These are phyloP conservation scores for Porites evermanni DNA, from an alignment of 92 coral and sea anemone species.

Conservation along the genomic window DNA sequence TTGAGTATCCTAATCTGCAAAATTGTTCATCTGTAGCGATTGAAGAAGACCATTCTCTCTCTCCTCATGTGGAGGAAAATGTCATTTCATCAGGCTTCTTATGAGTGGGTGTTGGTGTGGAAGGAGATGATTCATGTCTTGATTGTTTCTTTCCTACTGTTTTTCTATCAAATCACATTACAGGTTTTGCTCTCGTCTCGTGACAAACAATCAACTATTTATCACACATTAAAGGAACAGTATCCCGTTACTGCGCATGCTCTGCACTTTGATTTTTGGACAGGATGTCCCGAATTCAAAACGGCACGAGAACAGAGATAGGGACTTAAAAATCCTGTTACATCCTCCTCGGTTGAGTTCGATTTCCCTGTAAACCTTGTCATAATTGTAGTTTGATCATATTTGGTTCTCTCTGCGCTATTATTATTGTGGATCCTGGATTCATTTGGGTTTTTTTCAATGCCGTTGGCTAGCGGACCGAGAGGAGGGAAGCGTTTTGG, in stretches of 20 bases:
- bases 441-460: not conserved
- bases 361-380: not conserved
- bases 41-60: too few relatives aligned
- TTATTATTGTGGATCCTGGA: not conserved
- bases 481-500: constrained; percentile 29
- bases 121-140: too few relatives aligned
- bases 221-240: not conserved
- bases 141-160: too few relatives aligned
- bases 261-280: not conserved
- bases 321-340: not conserved
- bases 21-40: too few relatives aligned
- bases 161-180: too few relatives aligned
- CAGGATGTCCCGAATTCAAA: not conserved
- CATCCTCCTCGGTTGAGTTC: not conserved
- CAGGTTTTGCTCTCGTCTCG: too few relatives aligned
- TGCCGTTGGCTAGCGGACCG: not conserved
- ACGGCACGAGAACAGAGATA: not conserved
- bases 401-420: not conserved
- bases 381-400: not conserved
- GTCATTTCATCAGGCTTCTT: too few relatives aligned
- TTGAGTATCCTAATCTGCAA: too few relatives aligned
- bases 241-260: not conserved
- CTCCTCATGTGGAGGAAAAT: too few relatives aligned
- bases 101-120: too few relatives aligned
- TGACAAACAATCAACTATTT: too few relatives aligned